These are phyloP conservation scores for Drosophila mimetica DNA, from an alignment of 2,888 invertebrate species.

Conservation along the genomic window DNA sequence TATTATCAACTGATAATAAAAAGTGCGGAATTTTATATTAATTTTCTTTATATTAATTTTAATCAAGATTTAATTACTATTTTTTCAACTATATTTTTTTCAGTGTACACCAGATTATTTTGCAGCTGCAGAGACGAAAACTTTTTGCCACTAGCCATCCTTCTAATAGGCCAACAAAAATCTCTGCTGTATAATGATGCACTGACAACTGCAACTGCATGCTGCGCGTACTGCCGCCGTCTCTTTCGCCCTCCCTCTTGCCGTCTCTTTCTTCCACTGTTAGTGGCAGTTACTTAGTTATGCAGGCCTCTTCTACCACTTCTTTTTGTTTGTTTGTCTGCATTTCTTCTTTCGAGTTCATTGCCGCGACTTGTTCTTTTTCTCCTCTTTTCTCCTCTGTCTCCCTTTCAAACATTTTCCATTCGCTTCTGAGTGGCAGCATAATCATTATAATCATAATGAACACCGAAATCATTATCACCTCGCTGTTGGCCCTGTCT, in stretches of 20 bases:
- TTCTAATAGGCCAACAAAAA: slow-evolving; percentile 47
- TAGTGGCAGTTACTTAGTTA: slow-evolving; percentile 46
- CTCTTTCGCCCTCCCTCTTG: slow-evolving; percentile 2
- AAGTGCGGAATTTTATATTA: no score
- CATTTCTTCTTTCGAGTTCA: slow-evolving; percentile 72
- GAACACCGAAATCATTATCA: slow-evolving; percentile 25
- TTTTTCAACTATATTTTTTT: not conserved
- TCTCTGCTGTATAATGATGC: slow-evolving; percentile 48
- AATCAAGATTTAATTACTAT: not conserved
- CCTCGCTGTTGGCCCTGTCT: slow-evolving; percentile 14
- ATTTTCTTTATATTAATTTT: no score
- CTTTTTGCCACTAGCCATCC: slow-evolving; percentile 41
- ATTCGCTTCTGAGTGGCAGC: slow-evolving; percentile 59
- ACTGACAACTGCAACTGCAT: slow-evolving; percentile 42
- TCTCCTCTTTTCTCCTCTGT: slow-evolving; percentile 9
- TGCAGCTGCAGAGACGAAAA: slow-evolving; percentile 35
- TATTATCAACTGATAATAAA: no score
- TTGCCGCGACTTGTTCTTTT: slow-evolving; percentile 60
- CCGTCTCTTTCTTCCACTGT: slow-evolving; percentile 12
- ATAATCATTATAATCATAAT: slow-evolving; percentile 31
- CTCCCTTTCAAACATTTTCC: slow-evolving; percentile 48
- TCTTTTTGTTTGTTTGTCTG: slow-evolving; percentile 61
- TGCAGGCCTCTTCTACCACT: slow-evolving; percentile 23
- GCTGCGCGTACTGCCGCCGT: slow-evolving; percentile 19
- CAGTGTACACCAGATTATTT: slow-evolving; percentile 24